These are phyloP conservation scores for Rotaria sp. DNA, from an alignment of 2,888 invertebrate species.

Conservation along the genomic window DNA sequence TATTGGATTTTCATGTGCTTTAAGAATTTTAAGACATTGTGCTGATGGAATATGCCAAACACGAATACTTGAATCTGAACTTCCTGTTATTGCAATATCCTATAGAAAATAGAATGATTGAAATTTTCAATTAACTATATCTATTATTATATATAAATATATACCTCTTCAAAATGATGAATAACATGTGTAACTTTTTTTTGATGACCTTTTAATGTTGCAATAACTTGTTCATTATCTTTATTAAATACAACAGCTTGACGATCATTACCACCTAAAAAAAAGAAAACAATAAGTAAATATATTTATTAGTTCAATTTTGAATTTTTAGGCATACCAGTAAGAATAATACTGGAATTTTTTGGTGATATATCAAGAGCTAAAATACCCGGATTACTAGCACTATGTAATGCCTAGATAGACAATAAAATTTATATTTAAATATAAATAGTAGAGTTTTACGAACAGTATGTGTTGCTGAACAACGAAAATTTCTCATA, in stretches of 20 bases:
- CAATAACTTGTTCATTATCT: conserved; percentile 81
- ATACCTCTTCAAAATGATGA: conserved; percentile 69
- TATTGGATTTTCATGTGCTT: conserved; percentile 86
- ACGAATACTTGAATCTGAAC: conserved; percentile 85
- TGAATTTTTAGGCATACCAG: conserved; percentile 52
- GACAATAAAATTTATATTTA: not conserved
- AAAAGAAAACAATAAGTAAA: no score
- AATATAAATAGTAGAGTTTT: not conserved
- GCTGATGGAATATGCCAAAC: conserved; percentile 68
- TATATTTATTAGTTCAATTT: no score
- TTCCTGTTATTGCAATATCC: conserved; percentile 85
- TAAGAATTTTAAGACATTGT: conserved; percentile 68
- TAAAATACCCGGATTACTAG: conserved; percentile 89
- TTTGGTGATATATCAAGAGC: conserved; percentile 85
- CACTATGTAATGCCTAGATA: conserved; percentile 82
- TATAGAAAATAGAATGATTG: not conserved
- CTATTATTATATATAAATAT: no score
- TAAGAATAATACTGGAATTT: conserved; percentile 85
- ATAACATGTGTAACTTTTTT: conserved; percentile 83
- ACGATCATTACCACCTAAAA: conserved; percentile 78
- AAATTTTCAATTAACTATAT: no score
- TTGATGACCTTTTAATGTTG: conserved; percentile 70
- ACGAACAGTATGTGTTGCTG: conserved; percentile 53
- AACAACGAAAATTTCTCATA: conserved; percentile 71
- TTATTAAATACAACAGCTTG: conserved; percentile 96